Percentiles rank a stretch among this genome's conserved stretches.
Evolutionary conservation across 2,113 vertebrate genomes (phyloP).

Genomic region (Pantherophis guttatus): DNA sequence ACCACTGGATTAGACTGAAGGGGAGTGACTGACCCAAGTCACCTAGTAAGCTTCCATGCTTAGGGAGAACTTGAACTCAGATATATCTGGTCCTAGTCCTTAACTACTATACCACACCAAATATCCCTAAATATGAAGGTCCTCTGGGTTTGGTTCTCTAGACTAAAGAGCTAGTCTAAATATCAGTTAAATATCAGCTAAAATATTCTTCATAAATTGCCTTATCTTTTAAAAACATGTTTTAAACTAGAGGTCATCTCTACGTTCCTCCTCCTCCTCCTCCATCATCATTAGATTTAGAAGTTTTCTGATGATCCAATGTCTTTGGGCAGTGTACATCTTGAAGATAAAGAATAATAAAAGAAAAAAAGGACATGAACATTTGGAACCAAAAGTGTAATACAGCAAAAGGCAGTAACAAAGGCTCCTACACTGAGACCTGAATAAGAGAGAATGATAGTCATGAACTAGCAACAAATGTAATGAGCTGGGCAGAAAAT

Average conservation of each 20-base stretch:
- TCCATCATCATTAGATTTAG: not conserved
- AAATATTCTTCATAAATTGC: not conserved
- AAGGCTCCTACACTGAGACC: not conserved
- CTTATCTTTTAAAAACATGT: not conserved
- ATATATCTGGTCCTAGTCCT: not conserved
- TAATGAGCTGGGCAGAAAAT: constrained; percentile 22
- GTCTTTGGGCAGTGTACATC: not conserved
- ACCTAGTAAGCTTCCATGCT: not conserved
- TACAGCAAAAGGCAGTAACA: not conserved
- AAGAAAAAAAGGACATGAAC: not conserved
- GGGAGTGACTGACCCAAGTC: not conserved
- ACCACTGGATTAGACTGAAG: not conserved
- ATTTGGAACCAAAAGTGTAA: not conserved
- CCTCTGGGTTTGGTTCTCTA: not conserved
- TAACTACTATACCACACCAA: not conserved
- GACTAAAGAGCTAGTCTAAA: not conserved
- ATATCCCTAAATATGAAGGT: not conserved
- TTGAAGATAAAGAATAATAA: not conserved
- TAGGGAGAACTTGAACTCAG: not conserved
- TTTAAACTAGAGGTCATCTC: not conserved
- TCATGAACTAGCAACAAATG: constrained; percentile 38
- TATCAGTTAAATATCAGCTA: not conserved
- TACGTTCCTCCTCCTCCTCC: not conserved
- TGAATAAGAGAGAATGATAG: not conserved
- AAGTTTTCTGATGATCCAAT: not conserved